phyloP scores from a whole-genome alignment of 2,797 vertebrate species.

The Helostoma temminkii region DNA sequence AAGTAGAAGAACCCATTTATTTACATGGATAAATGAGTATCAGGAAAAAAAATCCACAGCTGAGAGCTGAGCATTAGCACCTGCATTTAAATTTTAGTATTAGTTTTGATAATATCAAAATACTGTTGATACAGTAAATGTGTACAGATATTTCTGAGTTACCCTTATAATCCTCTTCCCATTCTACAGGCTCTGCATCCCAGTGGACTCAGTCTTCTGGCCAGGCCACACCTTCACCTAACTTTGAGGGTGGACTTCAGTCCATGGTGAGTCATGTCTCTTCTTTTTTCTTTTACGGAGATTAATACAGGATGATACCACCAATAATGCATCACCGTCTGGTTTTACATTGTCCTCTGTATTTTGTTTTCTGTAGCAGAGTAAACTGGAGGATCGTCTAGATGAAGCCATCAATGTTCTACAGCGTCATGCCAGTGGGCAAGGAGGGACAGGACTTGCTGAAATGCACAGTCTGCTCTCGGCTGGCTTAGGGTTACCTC shows the following conservation, averaged over 20 bases:
- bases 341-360: neutral
- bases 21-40: neutral
- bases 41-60: too few relatives aligned
- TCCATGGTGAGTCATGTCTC: constrained; percentile 86
- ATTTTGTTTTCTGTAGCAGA: constrained; percentile 76
- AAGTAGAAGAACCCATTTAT: neutral
- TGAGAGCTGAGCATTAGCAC: too few relatives aligned
- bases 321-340: neutral
- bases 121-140: constrained; percentile 1
- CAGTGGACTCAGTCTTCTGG: constrained; percentile 93
- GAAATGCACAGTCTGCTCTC: constrained; percentile 90
- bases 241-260: constrained; percentile 91
- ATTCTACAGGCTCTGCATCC: constrained; percentile 84
- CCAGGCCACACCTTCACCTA: constrained; percentile 92
- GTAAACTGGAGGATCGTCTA: constrained; percentile 95
- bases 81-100: neutral
- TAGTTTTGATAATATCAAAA: neutral
- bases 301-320: neutral
- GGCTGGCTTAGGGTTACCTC: constrained; percentile 83
- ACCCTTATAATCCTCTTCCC: neutral
- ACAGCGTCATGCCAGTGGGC: constrained; percentile 91
- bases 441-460: constrained; percentile 79
- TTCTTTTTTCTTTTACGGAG: too few relatives aligned
- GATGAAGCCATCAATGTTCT: constrained; percentile 97
- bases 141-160: neutral